Percentiles rank a stretch among this genome's conserved stretches.
Evolutionary conservation across 92 coral and sea anemone genomes (phyloP).

Genomic region (Epizoanthus ramosus): DNA sequence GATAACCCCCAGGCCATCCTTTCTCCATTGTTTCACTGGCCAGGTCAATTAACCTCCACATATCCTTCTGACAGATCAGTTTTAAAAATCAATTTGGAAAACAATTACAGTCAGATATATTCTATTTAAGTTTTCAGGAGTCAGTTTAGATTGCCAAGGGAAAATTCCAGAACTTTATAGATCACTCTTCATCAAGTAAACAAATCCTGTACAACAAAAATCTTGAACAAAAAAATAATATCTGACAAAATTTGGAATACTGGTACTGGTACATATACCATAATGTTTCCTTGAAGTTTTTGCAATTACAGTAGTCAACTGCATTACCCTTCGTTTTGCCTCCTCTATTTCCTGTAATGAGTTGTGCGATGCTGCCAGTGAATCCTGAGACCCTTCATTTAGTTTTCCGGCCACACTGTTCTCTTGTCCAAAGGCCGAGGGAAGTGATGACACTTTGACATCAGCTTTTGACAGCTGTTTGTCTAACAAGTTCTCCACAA

Average conservation of each 20-base stretch:
- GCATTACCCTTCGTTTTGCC: conserved; percentile 80
- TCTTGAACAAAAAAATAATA: not conserved
- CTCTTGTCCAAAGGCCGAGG: conserved; percentile 74
- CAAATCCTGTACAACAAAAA: not conserved
- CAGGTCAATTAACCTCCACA: too few species aligned
- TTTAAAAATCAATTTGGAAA: too few species aligned
- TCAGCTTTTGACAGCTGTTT: conserved; percentile 79
- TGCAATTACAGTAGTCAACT: not conserved
- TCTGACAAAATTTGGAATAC: not conserved
- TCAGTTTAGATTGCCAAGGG: too few species aligned
- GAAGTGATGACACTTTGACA: conserved; percentile 75
- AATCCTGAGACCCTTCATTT: conserved; percentile 54
- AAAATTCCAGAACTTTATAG: too few species aligned
- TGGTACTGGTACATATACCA: too few species aligned
- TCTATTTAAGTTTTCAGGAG: too few species aligned
- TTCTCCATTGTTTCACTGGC: too few species aligned
- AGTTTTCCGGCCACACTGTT: conserved; percentile 46
- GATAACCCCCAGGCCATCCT: too few species aligned
- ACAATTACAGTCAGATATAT: too few species aligned
- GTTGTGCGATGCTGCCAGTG: conserved; percentile 74
- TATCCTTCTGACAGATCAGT: too few species aligned
- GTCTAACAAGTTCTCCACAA: conserved; percentile 84
- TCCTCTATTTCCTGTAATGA: conserved; percentile 86
- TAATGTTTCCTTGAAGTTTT: not conserved
- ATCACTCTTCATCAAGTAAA: too few species aligned